Evolutionary conservation across 2,113 vertebrate species (phyloP).

Genomic region (Strix aluco): DNA sequence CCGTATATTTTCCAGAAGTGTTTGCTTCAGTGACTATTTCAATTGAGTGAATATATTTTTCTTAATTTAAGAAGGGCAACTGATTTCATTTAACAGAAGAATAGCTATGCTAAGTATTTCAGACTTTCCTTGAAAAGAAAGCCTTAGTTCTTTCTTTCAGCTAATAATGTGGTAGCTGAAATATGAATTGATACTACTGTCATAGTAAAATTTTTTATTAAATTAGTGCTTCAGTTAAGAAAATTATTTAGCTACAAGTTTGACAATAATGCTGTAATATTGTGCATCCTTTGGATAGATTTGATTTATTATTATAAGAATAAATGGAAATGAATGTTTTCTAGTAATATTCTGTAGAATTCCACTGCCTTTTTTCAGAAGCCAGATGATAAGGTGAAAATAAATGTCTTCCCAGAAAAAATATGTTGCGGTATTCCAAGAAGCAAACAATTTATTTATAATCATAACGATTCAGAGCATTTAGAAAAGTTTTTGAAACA

Average conservation of each 20-base stretch:
- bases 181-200: background rate
- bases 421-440: background rate
- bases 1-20: background rate
- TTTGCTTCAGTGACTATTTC: background rate
- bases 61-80: background rate
- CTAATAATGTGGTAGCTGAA: background rate
- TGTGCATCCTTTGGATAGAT: conserved; percentile 26
- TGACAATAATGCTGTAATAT: conserved; percentile 26
- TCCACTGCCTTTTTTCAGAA: background rate
- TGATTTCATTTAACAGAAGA: conserved; percentile 44
- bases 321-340: conserved; percentile 41
- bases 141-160: background rate
- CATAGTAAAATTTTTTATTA: conserved; percentile 12
- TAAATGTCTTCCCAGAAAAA: background rate
- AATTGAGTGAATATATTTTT: background rate
- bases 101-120: background rate
- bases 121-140: background rate
- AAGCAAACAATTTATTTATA: background rate
- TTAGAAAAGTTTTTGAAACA: background rate
- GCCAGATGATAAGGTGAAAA: background rate
- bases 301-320: conserved; percentile 41
- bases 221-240: conserved; percentile 42
- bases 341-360: background rate
- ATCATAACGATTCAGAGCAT: background rate
- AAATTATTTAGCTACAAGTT: conserved; percentile 53